phyloP scores from a whole-genome alignment of 2,113 vertebrate genomes.

The Gasterosteus aculeatus region DNA sequence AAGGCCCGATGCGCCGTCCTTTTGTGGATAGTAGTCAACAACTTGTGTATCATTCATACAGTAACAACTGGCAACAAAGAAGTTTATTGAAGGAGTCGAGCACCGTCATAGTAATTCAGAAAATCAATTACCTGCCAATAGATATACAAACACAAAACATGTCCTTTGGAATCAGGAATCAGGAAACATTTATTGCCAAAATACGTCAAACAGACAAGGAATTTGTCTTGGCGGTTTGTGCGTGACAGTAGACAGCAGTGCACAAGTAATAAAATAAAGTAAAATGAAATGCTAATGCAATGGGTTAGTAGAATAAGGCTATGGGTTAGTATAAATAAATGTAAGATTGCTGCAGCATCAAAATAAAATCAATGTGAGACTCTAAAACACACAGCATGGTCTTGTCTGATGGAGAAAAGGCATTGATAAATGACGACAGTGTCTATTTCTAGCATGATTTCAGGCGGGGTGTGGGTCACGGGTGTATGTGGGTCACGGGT shows the following conservation, averaged over 20 bases:
- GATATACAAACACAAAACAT: not conserved
- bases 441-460: constrained; percentile 25
- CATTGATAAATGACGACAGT: constrained; percentile 5
- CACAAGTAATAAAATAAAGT: too few relatives aligned
- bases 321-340: too few relatives aligned
- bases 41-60: constrained; percentile 16
- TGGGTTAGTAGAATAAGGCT: too few relatives aligned
- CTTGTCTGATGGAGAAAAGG: not conserved
- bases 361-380: not conserved
- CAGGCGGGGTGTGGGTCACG: constrained; percentile 33
- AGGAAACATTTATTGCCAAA: too few relatives aligned
- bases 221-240: too few relatives aligned
- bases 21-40: not conserved
- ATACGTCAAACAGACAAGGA: too few relatives aligned
- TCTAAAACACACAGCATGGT: not conserved
- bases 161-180: not conserved
- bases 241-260: too few relatives aligned
- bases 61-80: not conserved
- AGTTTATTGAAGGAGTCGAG: not conserved
- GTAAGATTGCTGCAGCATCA: not conserved
- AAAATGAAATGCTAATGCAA: too few relatives aligned
- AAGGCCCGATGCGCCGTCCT: not conserved
- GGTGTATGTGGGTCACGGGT: constrained; percentile 22
- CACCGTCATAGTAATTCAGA: not conserved
- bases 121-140: not conserved